Percentiles rank a stretch among this genome's conserved stretches.
Conservation (phyloP, 1,140 invertebrate species). For the Drosophila kikkawai region DNA sequence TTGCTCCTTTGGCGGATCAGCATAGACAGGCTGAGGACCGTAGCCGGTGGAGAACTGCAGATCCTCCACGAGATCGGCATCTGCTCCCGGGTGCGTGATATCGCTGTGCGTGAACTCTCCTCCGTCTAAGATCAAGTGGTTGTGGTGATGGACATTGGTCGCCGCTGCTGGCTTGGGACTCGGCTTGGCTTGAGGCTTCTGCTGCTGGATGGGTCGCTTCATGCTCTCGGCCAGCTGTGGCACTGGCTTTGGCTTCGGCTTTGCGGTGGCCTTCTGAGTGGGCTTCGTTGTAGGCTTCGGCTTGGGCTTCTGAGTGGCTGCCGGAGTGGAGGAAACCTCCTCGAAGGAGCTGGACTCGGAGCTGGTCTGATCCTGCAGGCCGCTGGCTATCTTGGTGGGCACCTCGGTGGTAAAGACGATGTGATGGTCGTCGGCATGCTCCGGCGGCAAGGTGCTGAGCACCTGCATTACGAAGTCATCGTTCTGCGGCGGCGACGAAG, state of each 20-base stretch:
- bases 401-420: constrained; percentile 75
- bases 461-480: constrained; percentile 80
- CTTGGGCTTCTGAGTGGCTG: constrained; percentile 30
- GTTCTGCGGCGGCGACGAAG: constrained; percentile 66
- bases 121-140: constrained; percentile 64
- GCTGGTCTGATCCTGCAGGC: constrained; percentile 58
- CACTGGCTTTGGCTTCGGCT: constrained; percentile 52
- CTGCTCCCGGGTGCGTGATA: constrained; percentile 82
- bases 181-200: constrained; percentile 31
- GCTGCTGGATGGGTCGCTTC: constrained; percentile 52
- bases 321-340: constrained; percentile 51
- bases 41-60: constrained; percentile 83
- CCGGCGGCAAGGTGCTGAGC: constrained; percentile 69
- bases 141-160: constrained; percentile 60
- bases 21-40: constrained; percentile 75
- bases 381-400: constrained; percentile 71
- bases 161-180: constrained; percentile 43
- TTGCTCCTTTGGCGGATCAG: constrained; percentile 61
- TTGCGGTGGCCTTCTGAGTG: constrained; percentile 25
- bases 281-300: constrained; percentile 20
- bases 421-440: constrained; percentile 57
- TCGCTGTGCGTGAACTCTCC: constrained; percentile 83
- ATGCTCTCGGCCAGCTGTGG: constrained; percentile 52
- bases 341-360: constrained; percentile 81
- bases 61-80: constrained; percentile 81